These are phyloP conservation scores for Spea bombifrons DNA, from an alignment of 2,113 vertebrate genomes.

Conservation along the genomic window DNA sequence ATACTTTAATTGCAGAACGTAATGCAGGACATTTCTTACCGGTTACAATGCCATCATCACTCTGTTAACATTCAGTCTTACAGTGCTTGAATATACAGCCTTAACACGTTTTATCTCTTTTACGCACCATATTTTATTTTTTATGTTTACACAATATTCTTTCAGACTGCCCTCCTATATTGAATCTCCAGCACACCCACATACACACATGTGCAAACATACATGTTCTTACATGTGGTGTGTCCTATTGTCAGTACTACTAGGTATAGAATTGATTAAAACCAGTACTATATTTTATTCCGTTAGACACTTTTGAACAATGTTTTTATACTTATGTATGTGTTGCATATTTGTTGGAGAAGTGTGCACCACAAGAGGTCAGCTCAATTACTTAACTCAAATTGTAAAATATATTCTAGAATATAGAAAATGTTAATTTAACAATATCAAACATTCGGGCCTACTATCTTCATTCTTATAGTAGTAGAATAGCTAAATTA, in stretches of 20 bases:
- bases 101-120: slow-evolving; percentile 76
- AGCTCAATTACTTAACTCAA: slow-evolving; percentile 13
- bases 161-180: slow-evolving; percentile 42
- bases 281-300: slow-evolving; percentile 8
- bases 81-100: slow-evolving; percentile 94
- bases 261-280: slow-evolving; percentile 29
- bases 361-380: slow-evolving; percentile 55
- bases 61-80: slow-evolving; percentile 86
- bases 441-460: background rate
- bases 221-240: slow-evolving; percentile 22
- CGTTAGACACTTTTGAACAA: background rate
- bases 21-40: slow-evolving; percentile 78
- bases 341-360: slow-evolving; percentile 60
- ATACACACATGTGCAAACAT: slow-evolving; percentile 58
- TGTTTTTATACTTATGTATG: slow-evolving; percentile 43
- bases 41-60: slow-evolving; percentile 71
- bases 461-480: slow-evolving; percentile 48
- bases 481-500: background rate
- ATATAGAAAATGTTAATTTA: too few relatives aligned
- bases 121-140: slow-evolving; percentile 51
- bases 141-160: slow-evolving; percentile 59
- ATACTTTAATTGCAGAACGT: slow-evolving; percentile 71
- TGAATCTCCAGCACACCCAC: slow-evolving; percentile 57
- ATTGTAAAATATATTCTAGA: too few relatives aligned
- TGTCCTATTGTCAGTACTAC: slow-evolving; percentile 3